Base-by-base conservation (phyloP, 2,888 invertebrate species). In the Miltochrista miniata region DNA sequence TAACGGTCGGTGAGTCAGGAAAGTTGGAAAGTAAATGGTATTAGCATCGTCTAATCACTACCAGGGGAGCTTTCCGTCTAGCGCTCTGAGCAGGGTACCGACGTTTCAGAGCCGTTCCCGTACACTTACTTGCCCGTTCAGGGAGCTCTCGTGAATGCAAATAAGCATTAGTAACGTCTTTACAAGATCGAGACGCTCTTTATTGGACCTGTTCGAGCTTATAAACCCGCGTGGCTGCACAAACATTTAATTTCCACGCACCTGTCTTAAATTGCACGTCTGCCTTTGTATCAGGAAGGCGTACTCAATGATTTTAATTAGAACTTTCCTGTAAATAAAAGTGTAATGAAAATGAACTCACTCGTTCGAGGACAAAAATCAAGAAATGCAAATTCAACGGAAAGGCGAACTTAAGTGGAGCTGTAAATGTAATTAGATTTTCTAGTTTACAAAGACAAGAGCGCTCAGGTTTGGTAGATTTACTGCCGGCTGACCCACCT, bases 401-500 rank as follows among this genome's bases (percentile, higher is more conserved):
- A 79, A 84, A 83, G 78, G 79, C 78, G 81, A 84, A 87, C 83
- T 87, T 85, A 82, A 85, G 81, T 85, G 79, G 80, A 81, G 81
- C 83, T 87, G 89, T 89, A 88, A 90, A 90, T 89, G 90, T 90
- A 91, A 90, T 90, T 90, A 91, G 88, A 90, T 90, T 90, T 90
- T 85, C 85, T 83, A 90, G 87, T 89, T 89, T 89, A 87, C 89
- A 87, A 90, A 90, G 89, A 90, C 89, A 87, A 84, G 87, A 83
- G 82, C 81, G 82, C 86, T 88, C 88, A 88, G 89, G 88, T 90
- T n/a, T 84, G 83, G 84, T 85, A 89, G 88, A 90, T 90, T 90
- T 90, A 91, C 84, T 87, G 88, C 86, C 75, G 75, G 85, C 90
- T 89, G 89, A 90, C 90, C 90, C 83, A 81, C 82, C 87, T 84